phyloP scores from a whole-genome alignment of 2,113 vertebrate genomes.

The Pelecanoides urinatrix region DNA sequence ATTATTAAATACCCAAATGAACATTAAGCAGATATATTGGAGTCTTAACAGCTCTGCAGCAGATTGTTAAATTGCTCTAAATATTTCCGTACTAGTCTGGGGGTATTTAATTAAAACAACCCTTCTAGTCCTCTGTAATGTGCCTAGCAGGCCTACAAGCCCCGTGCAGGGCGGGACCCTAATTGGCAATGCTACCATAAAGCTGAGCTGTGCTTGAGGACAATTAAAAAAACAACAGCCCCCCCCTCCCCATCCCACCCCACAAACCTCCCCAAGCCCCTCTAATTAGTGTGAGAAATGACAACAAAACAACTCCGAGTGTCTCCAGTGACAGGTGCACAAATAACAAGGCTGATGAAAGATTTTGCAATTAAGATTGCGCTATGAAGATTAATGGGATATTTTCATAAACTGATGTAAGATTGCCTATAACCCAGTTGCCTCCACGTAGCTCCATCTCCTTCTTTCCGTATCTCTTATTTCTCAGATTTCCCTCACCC shows the following conservation, averaged over 20 bases:
- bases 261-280: conserved; percentile 54
- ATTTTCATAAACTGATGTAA: conserved; percentile 71
- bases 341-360: conserved; percentile 75
- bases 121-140: conserved; percentile 53
- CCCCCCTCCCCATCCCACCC: neutral
- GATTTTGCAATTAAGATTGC: conserved; percentile 76
- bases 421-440: conserved; percentile 54
- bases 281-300: conserved; percentile 75
- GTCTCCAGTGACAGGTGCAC: conserved; percentile 75
- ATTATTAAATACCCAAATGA: conserved; percentile 77
- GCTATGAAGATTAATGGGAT: conserved; percentile 75
- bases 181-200: conserved; percentile 39
- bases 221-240: conserved; percentile 28
- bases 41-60: conserved; percentile 70
- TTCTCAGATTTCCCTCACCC: neutral
- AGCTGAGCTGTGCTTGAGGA: conserved; percentile 24
- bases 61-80: conserved; percentile 70
- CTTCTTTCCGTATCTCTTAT: neutral
- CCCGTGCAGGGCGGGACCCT: neutral
- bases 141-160: conserved; percentile 38
- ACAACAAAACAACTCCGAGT: conserved; percentile 59
- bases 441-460: neutral
- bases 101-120: conserved; percentile 71
- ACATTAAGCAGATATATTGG: conserved; percentile 75
- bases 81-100: conserved; percentile 66